phyloP scores from a whole-genome alignment of 2,888 invertebrate genomes.

The Drosophila greeni region DNA sequence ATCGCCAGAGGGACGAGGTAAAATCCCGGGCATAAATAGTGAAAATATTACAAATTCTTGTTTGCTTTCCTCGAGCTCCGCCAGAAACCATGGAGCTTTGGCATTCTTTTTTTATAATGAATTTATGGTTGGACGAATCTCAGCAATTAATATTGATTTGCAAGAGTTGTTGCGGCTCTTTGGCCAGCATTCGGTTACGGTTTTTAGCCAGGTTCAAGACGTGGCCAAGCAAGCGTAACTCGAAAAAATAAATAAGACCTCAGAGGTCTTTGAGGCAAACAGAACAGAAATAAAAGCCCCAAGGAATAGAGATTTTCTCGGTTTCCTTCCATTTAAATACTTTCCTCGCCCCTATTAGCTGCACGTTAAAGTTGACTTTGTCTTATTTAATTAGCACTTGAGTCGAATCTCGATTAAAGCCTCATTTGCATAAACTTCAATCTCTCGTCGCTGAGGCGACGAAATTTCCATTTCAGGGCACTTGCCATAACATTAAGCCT shows the following conservation, averaged over 20 bases:
- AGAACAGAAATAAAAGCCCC: background rate
- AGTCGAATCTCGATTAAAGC: slow-evolving; percentile 25
- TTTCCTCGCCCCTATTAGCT: slow-evolving; percentile 15
- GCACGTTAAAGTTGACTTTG: slow-evolving; percentile 26
- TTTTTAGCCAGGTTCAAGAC: slow-evolving; percentile 13
- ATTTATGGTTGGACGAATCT: slow-evolving; percentile 34
- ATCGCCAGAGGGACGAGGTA: slow-evolving; percentile 11
- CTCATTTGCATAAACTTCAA: slow-evolving; percentile 32
- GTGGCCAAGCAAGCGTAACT: slow-evolving; percentile 9
- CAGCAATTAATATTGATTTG: slow-evolving; percentile 53
- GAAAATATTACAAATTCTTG: slow-evolving; percentile 58
- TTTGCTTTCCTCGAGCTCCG: slow-evolving; percentile 35
- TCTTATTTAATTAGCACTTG: slow-evolving; percentile 39
- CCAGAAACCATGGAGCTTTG: slow-evolving; percentile 10
- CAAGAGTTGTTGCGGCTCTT: slow-evolving; percentile 26
- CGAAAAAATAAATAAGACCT: slow-evolving; percentile 14
- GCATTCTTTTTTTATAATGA: slow-evolving; percentile 29
- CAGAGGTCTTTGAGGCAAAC: background rate
- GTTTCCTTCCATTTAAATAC: background rate
- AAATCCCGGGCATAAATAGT: slow-evolving; percentile 49
- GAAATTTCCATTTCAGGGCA: slow-evolving; percentile 37
- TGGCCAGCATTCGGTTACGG: slow-evolving; percentile 18
- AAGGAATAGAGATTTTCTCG: background rate
- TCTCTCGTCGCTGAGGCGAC: slow-evolving; percentile 35
- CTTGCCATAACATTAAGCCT: slow-evolving; percentile 43